Conservation (phyloP, 2,888 invertebrate genomes). For the Orthosia incerta region DNA sequence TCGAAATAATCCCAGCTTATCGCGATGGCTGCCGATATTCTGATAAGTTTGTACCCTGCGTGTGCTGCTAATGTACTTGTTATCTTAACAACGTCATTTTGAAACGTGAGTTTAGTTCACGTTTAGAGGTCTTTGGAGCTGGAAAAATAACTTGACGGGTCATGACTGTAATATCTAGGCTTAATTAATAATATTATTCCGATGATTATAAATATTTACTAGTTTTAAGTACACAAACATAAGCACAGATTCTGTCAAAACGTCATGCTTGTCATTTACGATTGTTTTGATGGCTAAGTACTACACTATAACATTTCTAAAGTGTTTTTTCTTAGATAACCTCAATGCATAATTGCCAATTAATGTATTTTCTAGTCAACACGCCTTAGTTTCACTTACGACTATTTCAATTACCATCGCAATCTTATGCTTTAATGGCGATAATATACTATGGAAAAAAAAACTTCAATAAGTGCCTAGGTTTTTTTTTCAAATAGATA, state of each 20-base stretch:
- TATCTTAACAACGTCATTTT: conserved; percentile 47
- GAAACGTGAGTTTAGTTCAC: conserved; percentile 44
- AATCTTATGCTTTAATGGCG: no score
- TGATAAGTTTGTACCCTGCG: conserved; percentile 28
- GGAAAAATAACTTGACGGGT: conserved; percentile 34
- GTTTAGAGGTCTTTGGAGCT: background rate
- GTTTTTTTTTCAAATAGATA: no score
- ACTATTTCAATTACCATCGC: no score
- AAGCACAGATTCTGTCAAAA: background rate
- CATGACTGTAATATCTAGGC: conserved; percentile 21
- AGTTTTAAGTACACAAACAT: background rate
- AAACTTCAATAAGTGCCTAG: no score
- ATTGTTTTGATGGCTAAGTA: background rate
- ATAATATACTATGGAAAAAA: no score
- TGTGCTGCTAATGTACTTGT: conserved; percentile 12
- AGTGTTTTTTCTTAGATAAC: no score
- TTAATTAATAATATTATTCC: conserved; percentile 40
- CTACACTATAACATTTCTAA: no score
- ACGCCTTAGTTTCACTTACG: no score
- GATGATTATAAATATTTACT: conserved; percentile 1
- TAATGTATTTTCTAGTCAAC: no score
- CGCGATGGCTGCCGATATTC: conserved; percentile 23
- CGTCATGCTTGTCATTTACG: no score
- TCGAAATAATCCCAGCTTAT: conserved; percentile 32
- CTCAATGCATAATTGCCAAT: no score